phyloP scores from a whole-genome alignment of 2,888 invertebrate genomes.

The Balanococcus diminutus region DNA sequence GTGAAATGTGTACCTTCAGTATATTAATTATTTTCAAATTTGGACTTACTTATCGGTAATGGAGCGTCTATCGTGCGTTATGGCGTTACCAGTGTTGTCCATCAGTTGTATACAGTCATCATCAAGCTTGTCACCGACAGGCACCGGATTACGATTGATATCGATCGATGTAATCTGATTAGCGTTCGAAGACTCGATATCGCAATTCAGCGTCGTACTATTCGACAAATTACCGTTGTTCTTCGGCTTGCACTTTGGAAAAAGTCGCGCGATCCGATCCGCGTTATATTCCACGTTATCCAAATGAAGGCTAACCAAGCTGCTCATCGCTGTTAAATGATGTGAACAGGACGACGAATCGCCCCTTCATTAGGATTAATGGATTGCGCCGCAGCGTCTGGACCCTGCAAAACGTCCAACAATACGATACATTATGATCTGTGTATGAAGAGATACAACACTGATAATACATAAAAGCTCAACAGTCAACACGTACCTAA shows the following conservation, averaged over 20 bases:
- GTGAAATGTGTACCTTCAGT: no score
- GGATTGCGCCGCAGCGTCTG: neutral
- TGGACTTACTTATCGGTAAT: conserved; percentile 43
- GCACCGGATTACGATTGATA: conserved; percentile 51
- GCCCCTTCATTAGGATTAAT: conserved; percentile 51
- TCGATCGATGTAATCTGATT: conserved; percentile 45
- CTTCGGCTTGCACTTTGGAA: conserved; percentile 53
- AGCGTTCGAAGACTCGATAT: neutral
- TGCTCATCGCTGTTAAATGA: conserved; percentile 53
- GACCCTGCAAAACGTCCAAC: conserved; percentile 22
- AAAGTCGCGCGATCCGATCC: conserved; percentile 51
- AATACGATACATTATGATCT: neutral
- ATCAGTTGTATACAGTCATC: conserved; percentile 48
- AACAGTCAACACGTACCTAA: no score
- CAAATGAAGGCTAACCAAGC: conserved; percentile 53
- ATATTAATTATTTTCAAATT: neutral
- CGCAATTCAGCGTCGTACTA: neutral
- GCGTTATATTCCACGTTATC: conserved; percentile 54
- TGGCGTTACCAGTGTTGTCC: conserved; percentile 46
- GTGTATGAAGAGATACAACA: neutral
- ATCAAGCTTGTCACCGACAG: conserved; percentile 35
- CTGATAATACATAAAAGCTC: neutral
- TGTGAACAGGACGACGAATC: conserved; percentile 47
- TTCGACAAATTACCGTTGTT: neutral
- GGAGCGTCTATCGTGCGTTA: conserved; percentile 42